Evolutionary conservation across 2,888 invertebrate genomes (phyloP).

Genomic region (Eupithecia inturbata): DNA sequence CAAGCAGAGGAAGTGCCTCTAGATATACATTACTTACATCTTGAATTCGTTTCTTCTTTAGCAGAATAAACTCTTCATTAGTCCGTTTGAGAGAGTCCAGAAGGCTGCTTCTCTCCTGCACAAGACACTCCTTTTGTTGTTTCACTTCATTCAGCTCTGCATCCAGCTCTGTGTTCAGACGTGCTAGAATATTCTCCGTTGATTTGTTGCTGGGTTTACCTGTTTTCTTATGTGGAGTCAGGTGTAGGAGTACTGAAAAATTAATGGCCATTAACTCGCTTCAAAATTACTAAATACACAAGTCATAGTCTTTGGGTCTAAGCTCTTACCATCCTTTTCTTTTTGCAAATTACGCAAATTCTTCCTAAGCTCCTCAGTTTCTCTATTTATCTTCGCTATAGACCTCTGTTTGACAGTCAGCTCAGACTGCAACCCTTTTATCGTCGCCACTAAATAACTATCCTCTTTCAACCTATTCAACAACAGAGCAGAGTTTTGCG

Average conservation of each 20-base stretch:
- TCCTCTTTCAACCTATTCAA: slow-evolving; percentile 87
- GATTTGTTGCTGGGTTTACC: slow-evolving; percentile 66
- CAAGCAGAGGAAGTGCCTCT: no score
- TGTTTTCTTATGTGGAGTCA: slow-evolving; percentile 73
- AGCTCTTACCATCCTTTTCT: slow-evolving; percentile 86
- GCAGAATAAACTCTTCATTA: slow-evolving; percentile 89
- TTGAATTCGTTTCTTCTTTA: slow-evolving; percentile 91
- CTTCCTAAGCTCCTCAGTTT: slow-evolving; percentile 90
- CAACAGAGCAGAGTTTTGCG: slow-evolving; percentile 82
- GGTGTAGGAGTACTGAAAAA: slow-evolving; percentile 67
- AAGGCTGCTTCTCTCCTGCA: slow-evolving; percentile 81
- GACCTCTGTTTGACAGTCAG: slow-evolving; percentile 89
- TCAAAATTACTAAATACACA: not conserved
- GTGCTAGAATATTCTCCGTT: slow-evolving; percentile 70
- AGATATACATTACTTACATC: slow-evolving; percentile 87
- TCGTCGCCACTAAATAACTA: slow-evolving; percentile 90
- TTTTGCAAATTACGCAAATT: slow-evolving; percentile 90
- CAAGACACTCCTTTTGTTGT: slow-evolving; percentile 77
- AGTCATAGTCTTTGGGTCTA: not conserved
- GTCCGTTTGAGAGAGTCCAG: slow-evolving; percentile 88
- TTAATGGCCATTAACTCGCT: not conserved
- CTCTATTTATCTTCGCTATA: slow-evolving; percentile 88
- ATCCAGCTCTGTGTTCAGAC: slow-evolving; percentile 74
- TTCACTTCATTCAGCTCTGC: slow-evolving; percentile 72
- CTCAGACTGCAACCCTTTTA: slow-evolving; percentile 90